Conservation (phyloP, 1,140 invertebrate genomes). For the Carcinoscorpius rotundicauda region DNA sequence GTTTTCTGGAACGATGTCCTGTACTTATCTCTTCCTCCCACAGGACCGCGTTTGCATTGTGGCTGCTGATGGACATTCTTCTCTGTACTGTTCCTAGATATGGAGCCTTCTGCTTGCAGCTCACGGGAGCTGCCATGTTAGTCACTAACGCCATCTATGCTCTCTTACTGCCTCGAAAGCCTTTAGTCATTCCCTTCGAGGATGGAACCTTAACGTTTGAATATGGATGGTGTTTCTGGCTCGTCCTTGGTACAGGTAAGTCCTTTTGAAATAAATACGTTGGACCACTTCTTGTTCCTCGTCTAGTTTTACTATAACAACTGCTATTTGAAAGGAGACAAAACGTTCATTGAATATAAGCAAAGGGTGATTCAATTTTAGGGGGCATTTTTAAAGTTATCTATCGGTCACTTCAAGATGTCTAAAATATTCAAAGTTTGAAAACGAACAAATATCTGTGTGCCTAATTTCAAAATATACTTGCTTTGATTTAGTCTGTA, state of each 20-base stretch:
- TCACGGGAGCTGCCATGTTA: slow-evolving; percentile 61
- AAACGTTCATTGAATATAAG: too few species aligned
- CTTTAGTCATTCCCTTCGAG: slow-evolving; percentile 74
- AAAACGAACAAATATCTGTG: too few species aligned
- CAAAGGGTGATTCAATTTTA: too few species aligned
- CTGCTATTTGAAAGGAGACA: too few species aligned
- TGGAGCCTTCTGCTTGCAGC: slow-evolving; percentile 74
- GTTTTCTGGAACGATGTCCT: too few species aligned
- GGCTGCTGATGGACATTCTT: slow-evolving; percentile 84
- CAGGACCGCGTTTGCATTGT: slow-evolving; percentile 77
- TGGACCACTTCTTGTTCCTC: too few species aligned
- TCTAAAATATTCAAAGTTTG: too few species aligned
- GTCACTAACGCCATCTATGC: slow-evolving; percentile 70
- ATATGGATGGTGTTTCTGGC: slow-evolving; percentile 88
- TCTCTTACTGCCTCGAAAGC: slow-evolving; percentile 60
- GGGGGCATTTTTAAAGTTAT: too few species aligned
- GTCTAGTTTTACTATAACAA: too few species aligned
- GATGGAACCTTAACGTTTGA: slow-evolving; percentile 55
- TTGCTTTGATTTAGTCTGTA: too few species aligned
- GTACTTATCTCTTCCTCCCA: slow-evolving; percentile 25
- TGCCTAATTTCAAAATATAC: too few species aligned
- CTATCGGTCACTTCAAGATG: too few species aligned
- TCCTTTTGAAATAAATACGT: not conserved
- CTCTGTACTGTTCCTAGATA: slow-evolving; percentile 83
- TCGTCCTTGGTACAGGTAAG: slow-evolving; percentile 71